These are phyloP conservation scores for Seira ritae DNA, from an alignment of 2,888 invertebrate species.

Conservation along the genomic window DNA sequence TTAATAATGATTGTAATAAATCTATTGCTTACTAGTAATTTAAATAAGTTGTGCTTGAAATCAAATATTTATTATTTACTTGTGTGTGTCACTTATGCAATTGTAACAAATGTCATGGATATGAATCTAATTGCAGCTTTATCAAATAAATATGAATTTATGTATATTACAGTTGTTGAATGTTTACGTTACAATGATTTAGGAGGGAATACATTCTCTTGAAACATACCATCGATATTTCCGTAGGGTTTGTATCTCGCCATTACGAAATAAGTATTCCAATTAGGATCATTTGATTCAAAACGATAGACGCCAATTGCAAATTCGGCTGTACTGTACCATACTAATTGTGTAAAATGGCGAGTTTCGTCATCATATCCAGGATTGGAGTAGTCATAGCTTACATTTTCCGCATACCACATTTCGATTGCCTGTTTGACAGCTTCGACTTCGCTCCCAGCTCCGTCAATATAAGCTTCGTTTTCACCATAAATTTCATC, in stretches of 20 bases:
- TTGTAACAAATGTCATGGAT: too few species aligned
- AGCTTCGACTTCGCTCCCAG: constrained; percentile 11
- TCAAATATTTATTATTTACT: too few species aligned
- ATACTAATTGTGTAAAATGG: not conserved
- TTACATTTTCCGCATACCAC: constrained; percentile 6
- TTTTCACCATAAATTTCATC: constrained; percentile 15
- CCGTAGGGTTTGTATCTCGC: constrained; percentile 1
- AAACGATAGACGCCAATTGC: not conserved
- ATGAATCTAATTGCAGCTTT: too few species aligned
- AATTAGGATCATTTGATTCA: not conserved
- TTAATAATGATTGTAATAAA: too few species aligned
- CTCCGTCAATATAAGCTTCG: not conserved
- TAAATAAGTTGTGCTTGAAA: too few species aligned
- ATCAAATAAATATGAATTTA: too few species aligned
- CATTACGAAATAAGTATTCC: not conserved
- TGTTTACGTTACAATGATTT: too few species aligned
- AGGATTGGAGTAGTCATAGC: not conserved
- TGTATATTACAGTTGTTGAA: too few species aligned
- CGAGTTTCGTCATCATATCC: constrained; percentile 13
- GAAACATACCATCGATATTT: not conserved
- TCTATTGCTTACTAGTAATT: too few species aligned
- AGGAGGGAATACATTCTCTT: not conserved
- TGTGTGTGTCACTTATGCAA: too few species aligned
- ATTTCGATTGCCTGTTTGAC: not conserved
- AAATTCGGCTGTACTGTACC: not conserved